A percentile compares a stretch with the other conserved stretches of the same genome.
These are phyloP conservation scores for Bombus waltoni DNA, from an alignment of 1,140 invertebrate species.

Conservation along the genomic window DNA sequence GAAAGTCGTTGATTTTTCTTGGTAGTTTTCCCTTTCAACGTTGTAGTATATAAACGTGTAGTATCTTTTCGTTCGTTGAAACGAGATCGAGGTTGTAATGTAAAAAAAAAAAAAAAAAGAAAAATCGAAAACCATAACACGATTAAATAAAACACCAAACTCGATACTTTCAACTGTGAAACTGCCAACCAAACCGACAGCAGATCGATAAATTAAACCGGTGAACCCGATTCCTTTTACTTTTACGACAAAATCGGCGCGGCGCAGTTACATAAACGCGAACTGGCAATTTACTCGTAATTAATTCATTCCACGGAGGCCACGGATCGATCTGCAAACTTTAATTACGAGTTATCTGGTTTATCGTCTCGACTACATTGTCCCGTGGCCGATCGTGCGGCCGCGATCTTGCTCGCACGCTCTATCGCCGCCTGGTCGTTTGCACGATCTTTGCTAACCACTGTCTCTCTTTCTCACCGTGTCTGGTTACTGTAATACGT, in stretches of 20 bases:
- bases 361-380: slow-evolving; percentile 54
- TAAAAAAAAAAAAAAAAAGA: no score
- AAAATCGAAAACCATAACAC: neutral
- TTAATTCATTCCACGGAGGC: slow-evolving; percentile 42
- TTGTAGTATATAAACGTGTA: no score
- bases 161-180: neutral
- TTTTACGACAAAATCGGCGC: slow-evolving; percentile 17
- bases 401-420: slow-evolving; percentile 1
- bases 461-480: slow-evolving; percentile 12
- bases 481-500: slow-evolving; percentile 48
- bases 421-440: neutral
- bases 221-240: slow-evolving; percentile 11
- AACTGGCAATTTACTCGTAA: slow-evolving; percentile 43
- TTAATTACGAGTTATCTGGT: slow-evolving; percentile 48
- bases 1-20: no score
- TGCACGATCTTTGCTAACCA: slow-evolving; percentile 36
- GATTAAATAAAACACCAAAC: neutral
- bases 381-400: slow-evolving; percentile 39
- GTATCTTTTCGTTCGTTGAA: no score
- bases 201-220: neutral
- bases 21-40: no score
- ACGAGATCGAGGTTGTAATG: no score
- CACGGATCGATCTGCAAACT: slow-evolving; percentile 39
- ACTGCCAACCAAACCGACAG: neutral
- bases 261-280: slow-evolving; percentile 18